phyloP scores from a whole-genome alignment of 2,797 vertebrate species.

The Phoeniculus purpureus region DNA sequence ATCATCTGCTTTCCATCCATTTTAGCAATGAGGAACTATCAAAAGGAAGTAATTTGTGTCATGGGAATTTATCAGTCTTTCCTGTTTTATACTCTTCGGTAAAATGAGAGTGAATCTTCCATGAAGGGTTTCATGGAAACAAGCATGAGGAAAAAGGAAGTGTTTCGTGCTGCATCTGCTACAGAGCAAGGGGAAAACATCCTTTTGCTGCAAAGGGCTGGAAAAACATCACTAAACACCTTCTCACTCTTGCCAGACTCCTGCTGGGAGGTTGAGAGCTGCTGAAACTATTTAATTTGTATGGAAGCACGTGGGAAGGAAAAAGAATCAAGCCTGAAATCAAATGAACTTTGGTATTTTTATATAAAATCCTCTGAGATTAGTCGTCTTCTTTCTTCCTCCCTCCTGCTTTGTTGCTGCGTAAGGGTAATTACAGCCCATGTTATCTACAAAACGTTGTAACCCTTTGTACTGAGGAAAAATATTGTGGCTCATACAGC shows the following conservation, averaged over 20 bases:
- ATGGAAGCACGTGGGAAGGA: background rate
- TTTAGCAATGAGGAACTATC: background rate
- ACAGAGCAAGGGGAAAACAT: background rate
- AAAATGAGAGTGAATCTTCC: background rate
- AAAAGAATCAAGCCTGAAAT: background rate
- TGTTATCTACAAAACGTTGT: background rate
- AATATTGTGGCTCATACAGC: constrained; percentile 41
- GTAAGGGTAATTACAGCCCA: background rate
- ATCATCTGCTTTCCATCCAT: background rate
- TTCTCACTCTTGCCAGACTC: background rate
- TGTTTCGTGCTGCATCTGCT: background rate
- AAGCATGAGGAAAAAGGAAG: background rate
- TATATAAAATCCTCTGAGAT: background rate
- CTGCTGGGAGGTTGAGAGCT: background rate
- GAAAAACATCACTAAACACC: background rate
- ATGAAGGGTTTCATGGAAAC: background rate
- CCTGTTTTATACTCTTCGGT: background rate
- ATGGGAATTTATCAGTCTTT: background rate
- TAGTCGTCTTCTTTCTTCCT: background rate
- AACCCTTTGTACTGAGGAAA: constrained; percentile 1
- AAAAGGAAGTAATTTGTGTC: background rate
- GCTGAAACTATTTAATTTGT: background rate
- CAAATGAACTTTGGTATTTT: background rate
- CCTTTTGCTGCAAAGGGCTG: background rate
- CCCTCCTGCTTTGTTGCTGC: background rate